phyloP scores from a whole-genome alignment of 1,140 invertebrate species.

The Calephelis nemesis region DNA sequence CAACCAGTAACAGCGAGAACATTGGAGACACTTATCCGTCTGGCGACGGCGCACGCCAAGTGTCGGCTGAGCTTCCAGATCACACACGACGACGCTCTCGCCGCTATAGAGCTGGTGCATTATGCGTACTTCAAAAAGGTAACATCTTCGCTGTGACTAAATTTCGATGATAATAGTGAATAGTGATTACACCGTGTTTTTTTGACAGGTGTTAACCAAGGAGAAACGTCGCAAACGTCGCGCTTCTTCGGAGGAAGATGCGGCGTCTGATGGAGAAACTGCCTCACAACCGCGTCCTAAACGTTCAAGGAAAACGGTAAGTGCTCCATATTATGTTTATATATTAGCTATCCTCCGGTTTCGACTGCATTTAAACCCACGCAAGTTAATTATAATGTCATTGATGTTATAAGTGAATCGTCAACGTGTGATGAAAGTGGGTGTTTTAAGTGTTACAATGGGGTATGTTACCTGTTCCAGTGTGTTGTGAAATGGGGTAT shows the following conservation, averaged over 20 bases:
- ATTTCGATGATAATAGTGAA: too few species aligned
- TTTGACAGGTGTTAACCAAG: slow-evolving; percentile 81
- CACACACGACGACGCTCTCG: slow-evolving; percentile 90
- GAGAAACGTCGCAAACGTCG: slow-evolving; percentile 86
- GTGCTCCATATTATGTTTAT: neutral
- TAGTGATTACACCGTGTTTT: neutral
- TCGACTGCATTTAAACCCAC: too few species aligned
- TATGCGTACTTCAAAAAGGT: slow-evolving; percentile 99
- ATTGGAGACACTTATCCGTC: slow-evolving; percentile 97
- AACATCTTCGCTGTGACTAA: neutral
- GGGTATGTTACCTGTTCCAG: too few species aligned
- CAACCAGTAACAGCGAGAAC: slow-evolving; percentile 99
- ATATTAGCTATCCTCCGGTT: too few species aligned
- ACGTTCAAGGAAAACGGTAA: slow-evolving; percentile 42
- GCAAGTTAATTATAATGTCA: too few species aligned
- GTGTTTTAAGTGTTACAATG: too few species aligned
- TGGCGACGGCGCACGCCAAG: slow-evolving; percentile 99
- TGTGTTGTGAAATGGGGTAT: too few species aligned
- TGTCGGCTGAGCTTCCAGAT: slow-evolving; percentile 93
- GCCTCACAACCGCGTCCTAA: slow-evolving; percentile 56
- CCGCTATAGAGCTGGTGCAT: slow-evolving; percentile 97
- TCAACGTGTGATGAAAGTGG: too few species aligned
- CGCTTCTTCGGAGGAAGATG: slow-evolving; percentile 72
- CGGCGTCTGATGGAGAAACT: slow-evolving; percentile 61
- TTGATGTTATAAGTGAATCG: too few species aligned